Conservation (phyloP, 2,888 invertebrate species). For the Agrotis segetum region DNA sequence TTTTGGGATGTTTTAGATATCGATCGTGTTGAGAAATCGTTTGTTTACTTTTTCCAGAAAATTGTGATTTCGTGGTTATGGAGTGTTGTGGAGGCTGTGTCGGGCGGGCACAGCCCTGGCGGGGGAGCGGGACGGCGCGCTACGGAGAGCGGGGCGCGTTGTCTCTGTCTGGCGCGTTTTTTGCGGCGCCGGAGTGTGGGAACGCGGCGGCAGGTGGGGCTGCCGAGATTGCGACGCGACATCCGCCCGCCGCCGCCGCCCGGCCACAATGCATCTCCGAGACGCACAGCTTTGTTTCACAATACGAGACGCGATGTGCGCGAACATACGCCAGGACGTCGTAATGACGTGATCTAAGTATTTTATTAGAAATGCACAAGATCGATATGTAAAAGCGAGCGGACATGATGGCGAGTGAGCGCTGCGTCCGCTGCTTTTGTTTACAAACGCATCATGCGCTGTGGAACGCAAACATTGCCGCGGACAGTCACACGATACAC, state of each 20-base stretch:
- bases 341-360: conserved; percentile 78
- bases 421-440: conserved; percentile 73
- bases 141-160: conserved; percentile 69
- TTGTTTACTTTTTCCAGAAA: conserved; percentile 83
- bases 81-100: conserved; percentile 76
- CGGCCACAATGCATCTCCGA: conserved; percentile 88
- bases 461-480: conserved; percentile 69
- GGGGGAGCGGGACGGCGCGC: conserved; percentile 81
- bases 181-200: conserved; percentile 91
- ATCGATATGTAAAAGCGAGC: conserved; percentile 57
- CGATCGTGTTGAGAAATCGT: conserved; percentile 67
- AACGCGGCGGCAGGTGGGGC: conserved; percentile 90
- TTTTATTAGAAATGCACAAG: conserved; percentile 70
- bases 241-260: conserved; percentile 90
- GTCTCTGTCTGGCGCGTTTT: conserved; percentile 87
- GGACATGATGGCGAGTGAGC: conserved; percentile 53
- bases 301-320: conserved; percentile 83
- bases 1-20: conserved; percentile 51
- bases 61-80: conserved; percentile 83
- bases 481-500: conserved; percentile 72
- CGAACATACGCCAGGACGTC: conserved; percentile 83
- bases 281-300: conserved; percentile 84
- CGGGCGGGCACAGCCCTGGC: conserved; percentile 80
- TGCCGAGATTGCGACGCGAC: conserved; percentile 90
- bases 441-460: conserved; percentile 76